A percentile compares a stretch with the other conserved stretches of the same genome.
phyloP scores from a whole-genome alignment of 2,888 invertebrate species.

The Ectemnius cavifrons region DNA sequence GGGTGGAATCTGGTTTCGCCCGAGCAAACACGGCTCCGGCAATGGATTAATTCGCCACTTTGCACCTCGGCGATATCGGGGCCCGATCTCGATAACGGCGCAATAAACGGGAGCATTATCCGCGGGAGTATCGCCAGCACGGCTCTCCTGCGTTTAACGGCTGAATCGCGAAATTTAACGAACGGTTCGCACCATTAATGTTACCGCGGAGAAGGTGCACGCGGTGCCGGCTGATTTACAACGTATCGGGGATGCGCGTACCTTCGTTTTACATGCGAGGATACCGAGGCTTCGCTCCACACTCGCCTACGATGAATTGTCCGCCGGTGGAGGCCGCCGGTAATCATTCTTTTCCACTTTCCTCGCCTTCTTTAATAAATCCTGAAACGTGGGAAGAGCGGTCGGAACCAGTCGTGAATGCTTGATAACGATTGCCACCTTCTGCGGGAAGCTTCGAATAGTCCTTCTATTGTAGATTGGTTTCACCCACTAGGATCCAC shows the following conservation, averaged over 20 bases:
- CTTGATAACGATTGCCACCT: not conserved
- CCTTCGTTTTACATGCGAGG: slow-evolving; percentile 21
- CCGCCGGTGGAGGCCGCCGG: slow-evolving; percentile 10
- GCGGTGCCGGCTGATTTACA: slow-evolving; percentile 46
- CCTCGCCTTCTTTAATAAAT: slow-evolving; percentile 17
- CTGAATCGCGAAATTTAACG: slow-evolving; percentile 54
- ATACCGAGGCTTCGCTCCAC: slow-evolving; percentile 7
- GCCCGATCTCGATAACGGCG: slow-evolving; percentile 52
- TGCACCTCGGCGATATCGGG: slow-evolving; percentile 34
- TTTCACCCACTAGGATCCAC: too few relatives aligned
- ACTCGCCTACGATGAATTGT: slow-evolving; percentile 18
- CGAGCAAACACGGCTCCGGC: slow-evolving; percentile 28
- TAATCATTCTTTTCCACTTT: slow-evolving; percentile 9
- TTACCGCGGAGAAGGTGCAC: slow-evolving; percentile 21
- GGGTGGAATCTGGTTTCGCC: not conserved
- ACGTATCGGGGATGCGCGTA: slow-evolving; percentile 28
- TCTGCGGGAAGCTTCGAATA: not conserved
- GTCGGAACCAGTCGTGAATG: slow-evolving; percentile 7
- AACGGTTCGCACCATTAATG: slow-evolving; percentile 47
- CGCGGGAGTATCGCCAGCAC: slow-evolving; percentile 31
- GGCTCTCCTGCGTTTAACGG: slow-evolving; percentile 32
- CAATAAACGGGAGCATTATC: slow-evolving; percentile 53
- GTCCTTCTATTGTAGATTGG: too few relatives aligned
- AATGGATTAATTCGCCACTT: slow-evolving; percentile 56
- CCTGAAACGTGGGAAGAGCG: slow-evolving; percentile 30